Evolutionary conservation across 2,113 vertebrate genomes (phyloP).

Genomic region (Panthera leo): DNA sequence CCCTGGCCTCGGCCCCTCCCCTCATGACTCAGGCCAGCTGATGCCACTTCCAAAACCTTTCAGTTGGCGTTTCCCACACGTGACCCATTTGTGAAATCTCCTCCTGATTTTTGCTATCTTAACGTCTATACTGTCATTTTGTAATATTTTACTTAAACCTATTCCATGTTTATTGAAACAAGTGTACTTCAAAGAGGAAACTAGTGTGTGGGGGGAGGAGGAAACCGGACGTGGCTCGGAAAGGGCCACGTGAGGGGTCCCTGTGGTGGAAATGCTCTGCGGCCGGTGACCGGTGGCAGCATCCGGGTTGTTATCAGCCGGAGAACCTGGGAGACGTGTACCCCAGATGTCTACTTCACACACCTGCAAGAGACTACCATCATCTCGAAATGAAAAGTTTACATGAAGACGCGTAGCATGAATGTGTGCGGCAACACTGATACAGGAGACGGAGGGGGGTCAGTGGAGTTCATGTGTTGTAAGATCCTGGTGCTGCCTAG

Average conservation of each 20-base stretch:
- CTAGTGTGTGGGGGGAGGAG: not conserved
- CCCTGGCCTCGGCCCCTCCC: not conserved
- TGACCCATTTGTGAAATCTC: not conserved
- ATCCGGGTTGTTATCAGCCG: not conserved
- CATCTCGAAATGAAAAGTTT: not conserved
- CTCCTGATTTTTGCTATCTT: not conserved
- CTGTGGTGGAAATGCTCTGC: not conserved
- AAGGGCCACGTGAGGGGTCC: not conserved
- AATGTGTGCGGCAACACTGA: not conserved
- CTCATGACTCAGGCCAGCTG: not conserved
- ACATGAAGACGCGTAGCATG: not conserved
- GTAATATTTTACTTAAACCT: not conserved
- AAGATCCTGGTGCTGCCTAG: not conserved
- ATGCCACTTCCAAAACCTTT: not conserved
- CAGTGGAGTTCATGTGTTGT: not conserved
- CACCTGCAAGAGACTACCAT: not conserved
- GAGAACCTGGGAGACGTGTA: not conserved
- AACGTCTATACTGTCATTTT: not conserved
- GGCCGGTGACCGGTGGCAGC: not conserved
- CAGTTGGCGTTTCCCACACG: not conserved
- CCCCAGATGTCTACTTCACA: not conserved
- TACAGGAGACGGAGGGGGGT: not conserved
- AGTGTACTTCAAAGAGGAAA: not conserved
- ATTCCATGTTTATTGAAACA: not conserved
- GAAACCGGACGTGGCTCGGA: not conserved